Percentiles rank a stretch among this genome's conserved stretches.
Evolutionary conservation across 2,797 vertebrate species (phyloP).

Genomic region (Percopsis omiscomaycus): DNA sequence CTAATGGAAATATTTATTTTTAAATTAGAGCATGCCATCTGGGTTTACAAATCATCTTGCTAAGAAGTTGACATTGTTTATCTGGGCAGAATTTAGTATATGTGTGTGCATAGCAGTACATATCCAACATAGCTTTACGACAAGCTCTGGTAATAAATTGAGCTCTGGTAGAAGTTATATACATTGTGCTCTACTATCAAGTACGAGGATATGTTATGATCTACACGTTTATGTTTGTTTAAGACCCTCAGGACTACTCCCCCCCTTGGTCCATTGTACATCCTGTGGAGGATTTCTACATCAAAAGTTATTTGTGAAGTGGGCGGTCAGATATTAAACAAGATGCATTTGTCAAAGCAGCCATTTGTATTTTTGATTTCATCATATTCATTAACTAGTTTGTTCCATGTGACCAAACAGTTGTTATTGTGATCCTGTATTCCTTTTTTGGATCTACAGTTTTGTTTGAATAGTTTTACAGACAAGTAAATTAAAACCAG

Average conservation of each 20-base stretch:
- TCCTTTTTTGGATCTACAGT: neutral
- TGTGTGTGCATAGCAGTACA: conserved; percentile 40
- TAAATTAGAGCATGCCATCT: conserved; percentile 19
- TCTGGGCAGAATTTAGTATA: conserved; percentile 29
- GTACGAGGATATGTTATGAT: conserved; percentile 23
- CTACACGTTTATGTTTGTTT: conserved; percentile 42
- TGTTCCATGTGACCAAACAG: neutral
- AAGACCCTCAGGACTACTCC: conserved; percentile 46
- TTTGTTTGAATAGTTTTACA: conserved; percentile 2
- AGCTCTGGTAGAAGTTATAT: neutral
- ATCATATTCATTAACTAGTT: conserved; percentile 2
- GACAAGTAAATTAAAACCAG: no score
- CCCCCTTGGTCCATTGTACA: conserved; percentile 14
- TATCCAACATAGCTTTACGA: conserved; percentile 18
- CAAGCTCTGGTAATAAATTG: conserved; percentile 10
- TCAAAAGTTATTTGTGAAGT: conserved; percentile 33
- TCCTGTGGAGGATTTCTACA: conserved; percentile 39
- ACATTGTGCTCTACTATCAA: conserved; percentile 2
- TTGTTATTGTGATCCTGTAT: neutral
- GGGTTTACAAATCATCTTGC: conserved; percentile 46
- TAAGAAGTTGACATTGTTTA: conserved; percentile 35
- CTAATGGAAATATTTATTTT: conserved; percentile 23
- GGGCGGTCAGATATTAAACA: conserved; percentile 58
- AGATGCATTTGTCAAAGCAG: conserved; percentile 48
- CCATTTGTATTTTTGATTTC: conserved; percentile 4